A percentile compares a stretch with the other conserved stretches of the same genome.
phyloP scores from a whole-genome alignment of 2,797 vertebrate genomes.

The Gymnodraco acuticeps region DNA sequence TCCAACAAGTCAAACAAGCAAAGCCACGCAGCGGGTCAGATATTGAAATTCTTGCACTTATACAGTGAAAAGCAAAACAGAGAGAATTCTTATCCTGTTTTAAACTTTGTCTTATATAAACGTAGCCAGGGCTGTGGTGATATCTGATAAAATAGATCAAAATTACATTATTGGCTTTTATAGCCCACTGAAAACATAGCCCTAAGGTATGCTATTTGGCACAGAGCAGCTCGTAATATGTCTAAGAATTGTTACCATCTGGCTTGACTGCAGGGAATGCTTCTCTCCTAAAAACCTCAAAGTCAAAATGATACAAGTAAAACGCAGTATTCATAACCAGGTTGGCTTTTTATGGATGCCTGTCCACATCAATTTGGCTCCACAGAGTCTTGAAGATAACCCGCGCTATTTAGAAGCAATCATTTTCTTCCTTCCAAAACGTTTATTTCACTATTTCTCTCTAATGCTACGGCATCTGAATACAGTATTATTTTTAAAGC shows the following conservation, averaged over 20 bases:
- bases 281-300: constrained; percentile 89
- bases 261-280: constrained; percentile 85
- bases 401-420: constrained; percentile 61
- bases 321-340: constrained; percentile 84
- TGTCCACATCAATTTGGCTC: constrained; percentile 81
- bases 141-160: constrained; percentile 90
- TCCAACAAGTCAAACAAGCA: constrained; percentile 80
- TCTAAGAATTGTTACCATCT: constrained; percentile 90
- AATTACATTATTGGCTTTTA: constrained; percentile 90
- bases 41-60: constrained; percentile 73
- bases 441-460: constrained; percentile 26
- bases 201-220: constrained; percentile 89
- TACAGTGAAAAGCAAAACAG: constrained; percentile 69
- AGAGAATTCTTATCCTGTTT: constrained; percentile 74
- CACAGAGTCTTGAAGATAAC: constrained; percentile 69
- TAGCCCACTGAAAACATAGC: constrained; percentile 88
- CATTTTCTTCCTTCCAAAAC: constrained; percentile 43
- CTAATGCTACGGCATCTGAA: constrained; percentile 18
- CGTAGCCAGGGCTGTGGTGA: constrained; percentile 73
- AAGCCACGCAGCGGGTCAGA: constrained; percentile 73
- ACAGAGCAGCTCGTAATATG: constrained; percentile 86
- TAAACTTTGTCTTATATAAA: constrained; percentile 81
- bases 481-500: constrained; percentile 17
- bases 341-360: constrained; percentile 81
- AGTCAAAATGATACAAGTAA: constrained; percentile 88